Evolutionary conservation across 2,888 invertebrate genomes (phyloP).

Genomic region (Patella pellucida): DNA sequence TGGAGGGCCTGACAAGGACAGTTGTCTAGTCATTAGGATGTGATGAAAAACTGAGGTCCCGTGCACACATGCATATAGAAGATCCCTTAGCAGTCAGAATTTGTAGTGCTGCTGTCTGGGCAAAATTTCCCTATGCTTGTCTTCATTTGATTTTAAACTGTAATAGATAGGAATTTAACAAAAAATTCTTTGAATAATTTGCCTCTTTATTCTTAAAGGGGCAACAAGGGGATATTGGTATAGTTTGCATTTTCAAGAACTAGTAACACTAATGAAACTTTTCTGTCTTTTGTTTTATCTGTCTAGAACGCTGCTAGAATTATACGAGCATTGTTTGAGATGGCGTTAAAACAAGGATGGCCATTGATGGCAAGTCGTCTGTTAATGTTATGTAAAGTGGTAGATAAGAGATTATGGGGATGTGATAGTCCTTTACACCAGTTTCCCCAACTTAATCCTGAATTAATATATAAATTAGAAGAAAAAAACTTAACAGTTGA

Average conservation of each 20-base stretch:
- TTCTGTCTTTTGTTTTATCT: conserved; percentile 15
- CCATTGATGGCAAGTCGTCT: conserved; percentile 89
- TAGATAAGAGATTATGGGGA: conserved; percentile 93
- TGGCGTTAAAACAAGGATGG: conserved; percentile 90
- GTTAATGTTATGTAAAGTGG: conserved; percentile 89
- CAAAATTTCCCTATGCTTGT: no score
- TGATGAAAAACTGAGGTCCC: no score
- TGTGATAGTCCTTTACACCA: conserved; percentile 89
- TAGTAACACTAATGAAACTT: not conserved
- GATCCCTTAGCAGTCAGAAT: no score
- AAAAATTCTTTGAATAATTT: no score
- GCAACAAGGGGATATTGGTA: not conserved
- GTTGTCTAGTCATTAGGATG: no score
- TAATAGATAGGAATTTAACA: not conserved
- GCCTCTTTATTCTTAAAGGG: no score
- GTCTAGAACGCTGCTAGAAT: conserved; percentile 91
- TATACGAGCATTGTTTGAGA: conserved; percentile 92
- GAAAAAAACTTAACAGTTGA: conserved; percentile 81
- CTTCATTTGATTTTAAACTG: no score
- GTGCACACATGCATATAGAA: no score
- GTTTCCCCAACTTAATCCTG: conserved; percentile 77
- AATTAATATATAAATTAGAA: conserved; percentile 86
- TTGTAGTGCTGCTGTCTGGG: no score
- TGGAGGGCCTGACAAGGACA: no score
- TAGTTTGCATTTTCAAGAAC: not conserved